Conservation (phyloP, 2,113 vertebrate genomes). For the Sula dactylatra region DNA sequence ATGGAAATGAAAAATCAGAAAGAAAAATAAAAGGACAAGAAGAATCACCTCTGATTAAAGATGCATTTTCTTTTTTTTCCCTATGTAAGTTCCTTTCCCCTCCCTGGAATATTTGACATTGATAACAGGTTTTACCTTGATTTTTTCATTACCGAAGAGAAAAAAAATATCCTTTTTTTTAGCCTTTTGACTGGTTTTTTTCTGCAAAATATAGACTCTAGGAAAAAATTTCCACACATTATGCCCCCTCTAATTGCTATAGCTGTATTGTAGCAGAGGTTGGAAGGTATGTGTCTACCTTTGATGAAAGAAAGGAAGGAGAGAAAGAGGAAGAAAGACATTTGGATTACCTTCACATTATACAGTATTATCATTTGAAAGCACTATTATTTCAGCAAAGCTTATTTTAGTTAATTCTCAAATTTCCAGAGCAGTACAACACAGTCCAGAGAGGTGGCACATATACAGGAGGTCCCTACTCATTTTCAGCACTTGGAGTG, state of each 20-base stretch:
- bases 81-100: not conserved
- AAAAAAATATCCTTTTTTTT: not conserved
- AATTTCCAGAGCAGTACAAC: slow-evolving; percentile 25
- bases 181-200: not conserved
- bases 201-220: not conserved
- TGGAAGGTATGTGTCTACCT: not conserved
- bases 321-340: not conserved
- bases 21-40: not conserved
- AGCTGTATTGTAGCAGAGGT: not conserved
- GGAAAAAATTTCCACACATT: not conserved
- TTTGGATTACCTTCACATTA: not conserved
- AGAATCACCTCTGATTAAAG: not conserved
- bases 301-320: not conserved
- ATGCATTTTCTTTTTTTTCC: not conserved
- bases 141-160: not conserved
- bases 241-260: not conserved
- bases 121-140: not conserved
- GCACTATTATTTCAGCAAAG: slow-evolving; percentile 26
- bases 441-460: not conserved
- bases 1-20: not conserved
- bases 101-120: not conserved
- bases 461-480: slow-evolving; percentile 28
- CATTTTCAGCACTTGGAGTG: slow-evolving; percentile 33
- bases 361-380: not conserved
- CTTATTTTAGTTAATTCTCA: slow-evolving; percentile 4